Base-by-base conservation (phyloP, 2,888 invertebrate genomes). In the Blastobasis lacticolella region DNA sequence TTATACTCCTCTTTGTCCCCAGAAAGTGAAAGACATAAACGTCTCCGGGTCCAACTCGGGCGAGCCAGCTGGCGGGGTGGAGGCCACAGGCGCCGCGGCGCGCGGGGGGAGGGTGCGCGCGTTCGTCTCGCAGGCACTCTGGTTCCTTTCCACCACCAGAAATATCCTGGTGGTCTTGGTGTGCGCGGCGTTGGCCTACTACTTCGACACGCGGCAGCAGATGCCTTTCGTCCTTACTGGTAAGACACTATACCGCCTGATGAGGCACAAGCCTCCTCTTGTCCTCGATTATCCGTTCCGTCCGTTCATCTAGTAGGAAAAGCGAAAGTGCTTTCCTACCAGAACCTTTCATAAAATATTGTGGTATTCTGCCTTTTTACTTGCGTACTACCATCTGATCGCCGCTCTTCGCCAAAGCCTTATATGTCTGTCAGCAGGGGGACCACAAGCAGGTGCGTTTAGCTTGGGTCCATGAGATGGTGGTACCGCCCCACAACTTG, bases 91-190 rank as follows among this genome's bases (percentile, higher is more conserved):
- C 45, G 84, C 85, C 52, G 49, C 49, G 40, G 52, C 46, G 73
- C 77, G 45, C 67, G 69, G 37, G 84, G 85, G 51, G 70, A 73
- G 52, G 58, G 53, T 52, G 57, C 57, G 52, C 90, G 90, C 61
- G 79, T 75, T 49, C 6, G 56, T 90, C 10, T 78, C 89, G 43
- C 91, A 92, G 67, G 73, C 88, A 46, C 84, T 94, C 48, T 94
- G 94, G 94, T 89, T 94, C 67, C 81, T 94, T 48, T 92, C 93
- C 53, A 94, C 94, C 37, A 92, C 93, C 0, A 84, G 95, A 56
- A 95, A 94, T 80, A 94, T 95, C 59, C 83, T 94, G 45, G 92
- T 94, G 37, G 94, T 95, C 53, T 88, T 94, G 36, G 78, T 91
- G 10, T 93, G 93, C 69, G 92, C 92, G 0, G 83, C 90, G 5